Conservation (phyloP, 1,140 invertebrate species). For the Temnothorax curvispinosus region DNA sequence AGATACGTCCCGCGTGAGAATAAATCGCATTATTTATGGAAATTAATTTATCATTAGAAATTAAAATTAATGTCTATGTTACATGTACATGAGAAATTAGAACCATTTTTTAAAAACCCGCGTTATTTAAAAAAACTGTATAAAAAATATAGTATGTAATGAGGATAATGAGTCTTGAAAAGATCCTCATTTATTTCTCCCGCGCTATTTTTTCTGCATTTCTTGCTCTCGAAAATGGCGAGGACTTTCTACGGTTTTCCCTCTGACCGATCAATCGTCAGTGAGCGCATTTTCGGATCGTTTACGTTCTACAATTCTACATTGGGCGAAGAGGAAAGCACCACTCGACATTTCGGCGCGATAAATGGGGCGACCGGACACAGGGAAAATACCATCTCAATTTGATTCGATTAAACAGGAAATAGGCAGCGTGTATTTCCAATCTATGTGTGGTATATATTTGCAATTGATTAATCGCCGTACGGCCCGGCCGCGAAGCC, state of each 20-base stretch:
- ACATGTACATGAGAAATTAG: too few species aligned
- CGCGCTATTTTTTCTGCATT: not conserved
- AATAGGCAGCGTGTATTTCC: conserved; percentile 60
- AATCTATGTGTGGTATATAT: conserved; percentile 53
- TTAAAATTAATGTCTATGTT: too few species aligned
- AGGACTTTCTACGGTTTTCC: conserved; percentile 35
- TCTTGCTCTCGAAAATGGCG: not conserved
- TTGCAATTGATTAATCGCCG: conserved; percentile 59
- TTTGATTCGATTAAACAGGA: conserved; percentile 64
- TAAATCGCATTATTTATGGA: too few species aligned
- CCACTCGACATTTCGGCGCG: conserved; percentile 56
- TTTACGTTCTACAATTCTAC: conserved; percentile 49
- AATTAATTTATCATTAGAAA: too few species aligned
- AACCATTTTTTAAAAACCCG: too few species aligned
- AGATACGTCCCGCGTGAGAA: too few species aligned
- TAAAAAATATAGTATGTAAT: not conserved
- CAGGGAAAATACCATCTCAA: conserved; percentile 60
- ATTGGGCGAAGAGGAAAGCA: conserved; percentile 33
- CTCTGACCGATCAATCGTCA: conserved; percentile 56
- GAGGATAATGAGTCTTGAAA: not conserved
- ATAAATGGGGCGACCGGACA: conserved; percentile 56
- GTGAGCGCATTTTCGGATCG: conserved; percentile 48
- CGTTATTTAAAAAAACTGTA: too few species aligned
- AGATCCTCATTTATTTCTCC: not conserved
- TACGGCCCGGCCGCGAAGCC: conserved; percentile 20